phyloP scores from a whole-genome alignment of 64 coral and sea anemone species.

The Exaiptasia diaphana region DNA sequence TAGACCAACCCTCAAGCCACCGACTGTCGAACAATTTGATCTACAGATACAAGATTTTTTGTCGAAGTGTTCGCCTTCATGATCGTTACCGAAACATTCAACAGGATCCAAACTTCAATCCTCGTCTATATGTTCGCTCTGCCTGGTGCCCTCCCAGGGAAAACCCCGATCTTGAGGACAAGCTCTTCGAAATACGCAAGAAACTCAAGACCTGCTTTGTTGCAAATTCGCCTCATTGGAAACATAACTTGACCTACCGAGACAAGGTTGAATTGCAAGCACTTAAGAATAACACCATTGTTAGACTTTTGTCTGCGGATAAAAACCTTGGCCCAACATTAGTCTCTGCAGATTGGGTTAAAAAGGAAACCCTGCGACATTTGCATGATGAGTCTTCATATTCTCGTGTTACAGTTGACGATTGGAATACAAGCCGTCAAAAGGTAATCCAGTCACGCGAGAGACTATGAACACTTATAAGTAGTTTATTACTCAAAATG shows the following conservation, averaged over 20 bases:
- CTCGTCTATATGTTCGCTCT: constrained; percentile 34
- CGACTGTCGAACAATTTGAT: constrained; percentile 1
- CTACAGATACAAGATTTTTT: constrained; percentile 29
- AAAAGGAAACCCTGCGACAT: background rate
- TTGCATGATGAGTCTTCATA: background rate
- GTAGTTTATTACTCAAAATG: background rate
- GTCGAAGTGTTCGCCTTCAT: constrained; percentile 36
- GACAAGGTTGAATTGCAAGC: background rate
- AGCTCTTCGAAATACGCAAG: constrained; percentile 20
- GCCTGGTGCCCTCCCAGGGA: constrained; percentile 48
- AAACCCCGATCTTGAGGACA: constrained; percentile 47
- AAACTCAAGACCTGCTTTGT: background rate
- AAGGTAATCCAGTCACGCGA: background rate
- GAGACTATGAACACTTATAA: background rate
- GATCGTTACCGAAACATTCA: background rate
- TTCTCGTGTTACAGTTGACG: background rate
- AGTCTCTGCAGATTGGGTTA: background rate
- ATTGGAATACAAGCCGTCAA: background rate
- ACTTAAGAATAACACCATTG: background rate
- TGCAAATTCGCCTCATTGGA: background rate
- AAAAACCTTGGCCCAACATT: too few species aligned
- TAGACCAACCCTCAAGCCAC: constrained; percentile 4
- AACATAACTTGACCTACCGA: background rate
- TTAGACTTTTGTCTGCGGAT: too few species aligned
- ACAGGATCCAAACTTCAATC: constrained; percentile 51